Percentiles rank a stretch among this genome's conserved stretches.
Conservation (phyloP, 2,113 vertebrate species). For the Romanogobio albipinnatus region DNA sequence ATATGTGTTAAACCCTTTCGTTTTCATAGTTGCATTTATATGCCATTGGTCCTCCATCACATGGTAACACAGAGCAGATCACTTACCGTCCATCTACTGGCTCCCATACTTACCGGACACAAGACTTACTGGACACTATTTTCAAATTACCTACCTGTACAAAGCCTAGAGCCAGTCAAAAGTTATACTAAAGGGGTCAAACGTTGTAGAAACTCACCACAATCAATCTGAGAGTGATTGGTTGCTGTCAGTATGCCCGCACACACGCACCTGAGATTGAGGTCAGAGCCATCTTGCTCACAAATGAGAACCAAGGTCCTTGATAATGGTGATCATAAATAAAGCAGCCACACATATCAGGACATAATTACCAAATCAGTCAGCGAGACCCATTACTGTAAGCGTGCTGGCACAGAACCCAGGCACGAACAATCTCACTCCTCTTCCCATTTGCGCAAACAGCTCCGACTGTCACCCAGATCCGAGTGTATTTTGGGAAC, state of each 20-base stretch:
- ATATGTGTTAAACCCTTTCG: neutral
- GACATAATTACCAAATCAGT: constrained; percentile 52
- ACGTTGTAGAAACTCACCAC: constrained; percentile 68
- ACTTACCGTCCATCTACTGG: constrained; percentile 10
- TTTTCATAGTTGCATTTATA: neutral
- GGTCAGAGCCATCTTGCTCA: constrained; percentile 49
- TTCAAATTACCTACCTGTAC: neutral
- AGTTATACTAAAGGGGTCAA: constrained; percentile 12
- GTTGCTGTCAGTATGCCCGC: constrained; percentile 31
- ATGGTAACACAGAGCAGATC: neutral
- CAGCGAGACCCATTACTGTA: constrained; percentile 44
- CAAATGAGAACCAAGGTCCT: constrained; percentile 53
- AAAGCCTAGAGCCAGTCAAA: neutral
- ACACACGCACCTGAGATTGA: constrained; percentile 41
- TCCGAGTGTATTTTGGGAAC: constrained; percentile 25
- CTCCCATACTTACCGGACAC: constrained; percentile 2
- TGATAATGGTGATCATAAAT: constrained; percentile 58
- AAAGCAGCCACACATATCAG: constrained; percentile 48
- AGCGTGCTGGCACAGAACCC: constrained; percentile 39
- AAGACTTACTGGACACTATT: neutral
- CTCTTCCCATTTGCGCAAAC: constrained; percentile 31
- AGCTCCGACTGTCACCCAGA: constrained; percentile 24
- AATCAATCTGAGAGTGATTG: constrained; percentile 50
- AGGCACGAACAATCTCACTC: constrained; percentile 6
- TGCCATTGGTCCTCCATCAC: neutral